These are phyloP conservation scores for Drosophila cardini DNA, from an alignment of 1,140 invertebrate genomes.

Conservation along the genomic window DNA sequence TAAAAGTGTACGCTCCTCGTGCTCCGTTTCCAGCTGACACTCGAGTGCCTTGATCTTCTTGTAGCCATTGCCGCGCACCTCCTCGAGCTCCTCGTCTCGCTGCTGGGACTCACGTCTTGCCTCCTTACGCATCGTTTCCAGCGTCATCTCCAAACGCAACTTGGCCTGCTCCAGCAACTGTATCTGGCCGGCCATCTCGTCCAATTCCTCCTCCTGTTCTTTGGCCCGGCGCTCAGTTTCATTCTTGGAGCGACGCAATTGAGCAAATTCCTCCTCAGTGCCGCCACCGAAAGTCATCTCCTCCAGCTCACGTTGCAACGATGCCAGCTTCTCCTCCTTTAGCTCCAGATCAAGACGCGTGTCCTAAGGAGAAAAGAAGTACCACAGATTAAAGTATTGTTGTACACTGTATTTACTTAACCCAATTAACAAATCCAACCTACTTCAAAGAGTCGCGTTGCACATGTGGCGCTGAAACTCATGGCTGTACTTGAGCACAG, in stretches of 20 bases:
- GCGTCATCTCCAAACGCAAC: constrained; percentile 94
- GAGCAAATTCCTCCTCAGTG: constrained; percentile 94
- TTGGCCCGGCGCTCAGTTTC: constrained; percentile 94
- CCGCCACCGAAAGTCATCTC: constrained; percentile 92
- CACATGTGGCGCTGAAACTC: constrained; percentile 67
- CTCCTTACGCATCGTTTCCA: constrained; percentile 96
- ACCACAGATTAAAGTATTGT: neutral
- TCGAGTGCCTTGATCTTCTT: constrained; percentile 97
- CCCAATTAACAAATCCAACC: neutral
- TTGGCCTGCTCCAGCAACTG: constrained; percentile 95
- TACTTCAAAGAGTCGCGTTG: constrained; percentile 67
- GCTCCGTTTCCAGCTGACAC: constrained; percentile 95
- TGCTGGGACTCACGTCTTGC: constrained; percentile 94
- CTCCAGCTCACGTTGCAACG: constrained; percentile 92
- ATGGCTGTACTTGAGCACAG: constrained; percentile 56
- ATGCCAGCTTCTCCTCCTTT: constrained; percentile 92
- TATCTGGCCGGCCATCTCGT: constrained; percentile 96
- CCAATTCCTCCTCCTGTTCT: constrained; percentile 97
- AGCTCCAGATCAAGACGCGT: constrained; percentile 93
- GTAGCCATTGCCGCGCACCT: constrained; percentile 92
- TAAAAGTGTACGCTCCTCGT: constrained; percentile 94
- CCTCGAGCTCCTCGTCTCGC: constrained; percentile 96
- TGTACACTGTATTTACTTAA: constrained; percentile 7
- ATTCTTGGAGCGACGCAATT: constrained; percentile 92
- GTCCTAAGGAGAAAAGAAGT: constrained; percentile 87